Evolutionary conservation across 1,140 invertebrate genomes (phyloP).

Genomic region (Zaprionus gabonicus): DNA sequence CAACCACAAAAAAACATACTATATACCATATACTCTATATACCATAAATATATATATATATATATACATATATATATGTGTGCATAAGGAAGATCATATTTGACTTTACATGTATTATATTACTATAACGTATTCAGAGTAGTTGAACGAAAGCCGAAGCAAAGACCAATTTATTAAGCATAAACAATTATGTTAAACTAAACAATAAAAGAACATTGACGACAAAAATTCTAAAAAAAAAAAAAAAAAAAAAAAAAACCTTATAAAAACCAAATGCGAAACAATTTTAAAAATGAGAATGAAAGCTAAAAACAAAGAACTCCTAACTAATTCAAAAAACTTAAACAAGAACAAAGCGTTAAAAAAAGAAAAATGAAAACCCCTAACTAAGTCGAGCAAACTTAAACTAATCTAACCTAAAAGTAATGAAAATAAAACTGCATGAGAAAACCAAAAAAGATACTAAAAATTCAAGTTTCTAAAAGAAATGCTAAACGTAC

Average conservation of each 20-base stretch:
- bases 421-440: conserved; percentile 6
- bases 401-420: conserved; percentile 40
- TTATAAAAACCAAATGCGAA: conserved; percentile 36
- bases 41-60: conserved; percentile 19
- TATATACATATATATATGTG: conserved; percentile 34
- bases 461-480: conserved; percentile 30
- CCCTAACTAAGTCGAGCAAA: conserved; percentile 26
- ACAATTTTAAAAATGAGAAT: conserved; percentile 58
- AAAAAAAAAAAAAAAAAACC: conserved; percentile 34
- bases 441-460: conserved; percentile 25
- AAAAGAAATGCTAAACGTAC: conserved; percentile 42
- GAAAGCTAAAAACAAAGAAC: conserved; percentile 22
- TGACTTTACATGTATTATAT: conserved; percentile 80
- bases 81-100: conserved; percentile 72
- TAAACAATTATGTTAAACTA: conserved; percentile 75
- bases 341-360: conserved; percentile 57
- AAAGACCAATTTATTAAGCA: conserved; percentile 83
- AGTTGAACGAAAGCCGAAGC: conserved; percentile 76
- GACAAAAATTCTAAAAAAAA: conserved; percentile 18
- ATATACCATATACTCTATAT: conserved; percentile 37
- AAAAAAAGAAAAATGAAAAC: conserved; percentile 54
- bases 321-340: conserved; percentile 38
- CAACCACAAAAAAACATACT: conserved; percentile 7
- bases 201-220: conserved; percentile 46
- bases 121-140: conserved; percentile 68